Conservation (phyloP, 2,797 vertebrate genomes). For the Rhinichthys osculus region DNA sequence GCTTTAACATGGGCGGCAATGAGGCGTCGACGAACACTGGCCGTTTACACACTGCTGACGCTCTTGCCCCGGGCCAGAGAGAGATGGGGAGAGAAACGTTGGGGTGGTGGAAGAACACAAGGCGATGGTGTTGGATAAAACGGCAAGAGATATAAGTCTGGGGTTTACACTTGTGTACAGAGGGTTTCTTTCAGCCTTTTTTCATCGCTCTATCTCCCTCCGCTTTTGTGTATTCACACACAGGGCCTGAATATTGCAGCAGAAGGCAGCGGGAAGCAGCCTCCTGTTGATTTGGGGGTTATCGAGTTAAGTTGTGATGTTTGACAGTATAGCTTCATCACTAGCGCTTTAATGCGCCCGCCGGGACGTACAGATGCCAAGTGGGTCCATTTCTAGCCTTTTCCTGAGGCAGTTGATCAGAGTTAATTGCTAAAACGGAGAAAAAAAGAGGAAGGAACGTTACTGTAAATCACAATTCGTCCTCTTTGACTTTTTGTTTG, state of each 20-base stretch:
- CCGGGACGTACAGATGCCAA: constrained; percentile 2
- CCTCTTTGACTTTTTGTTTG: constrained; percentile 34
- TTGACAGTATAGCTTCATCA: constrained; percentile 39
- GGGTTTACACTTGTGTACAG: constrained; percentile 21
- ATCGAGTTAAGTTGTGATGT: constrained; percentile 39
- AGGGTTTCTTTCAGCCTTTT: constrained; percentile 3
- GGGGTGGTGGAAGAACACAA: neutral
- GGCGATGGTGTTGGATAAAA: constrained; percentile 27
- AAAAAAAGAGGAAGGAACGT: neutral
- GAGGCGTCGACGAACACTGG: constrained; percentile 70
- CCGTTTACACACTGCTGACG: constrained; percentile 53
- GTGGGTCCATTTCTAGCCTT: constrained; percentile 23
- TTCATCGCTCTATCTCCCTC: constrained; percentile 5
- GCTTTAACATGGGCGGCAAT: constrained; percentile 68
- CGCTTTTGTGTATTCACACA: constrained; percentile 13
- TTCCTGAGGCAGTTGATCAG: constrained; percentile 30
- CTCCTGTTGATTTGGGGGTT: constrained; percentile 42
- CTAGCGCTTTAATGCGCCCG: neutral
- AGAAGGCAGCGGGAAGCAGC: constrained; percentile 32
- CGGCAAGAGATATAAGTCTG: constrained; percentile 21
- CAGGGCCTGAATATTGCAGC: constrained; percentile 29
- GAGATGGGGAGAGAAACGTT: neutral
- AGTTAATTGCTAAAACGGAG: constrained; percentile 30
- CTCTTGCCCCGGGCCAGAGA: constrained; percentile 44
- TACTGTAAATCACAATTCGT: neutral